Conservation (phyloP, 2,797 vertebrate genomes). For the Hippocampus kuda region DNA sequence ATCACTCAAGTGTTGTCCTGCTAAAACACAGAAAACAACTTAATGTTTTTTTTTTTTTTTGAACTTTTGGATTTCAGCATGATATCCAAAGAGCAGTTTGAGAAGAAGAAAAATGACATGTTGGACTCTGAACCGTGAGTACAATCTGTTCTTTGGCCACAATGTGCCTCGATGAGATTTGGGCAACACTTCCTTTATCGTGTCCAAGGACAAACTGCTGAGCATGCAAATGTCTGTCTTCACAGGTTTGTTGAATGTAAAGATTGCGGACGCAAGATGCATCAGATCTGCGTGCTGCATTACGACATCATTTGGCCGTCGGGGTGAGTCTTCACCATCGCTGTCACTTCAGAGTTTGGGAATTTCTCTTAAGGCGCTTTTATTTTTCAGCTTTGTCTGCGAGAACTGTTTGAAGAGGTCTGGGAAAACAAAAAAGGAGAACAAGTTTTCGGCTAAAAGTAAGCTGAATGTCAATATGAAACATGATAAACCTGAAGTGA, state of each 20-base stretch:
- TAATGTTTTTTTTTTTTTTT: constrained; percentile 1
- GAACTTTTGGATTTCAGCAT: constrained; percentile 68
- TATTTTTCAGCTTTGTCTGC: constrained; percentile 81
- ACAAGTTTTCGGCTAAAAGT: constrained; percentile 97
- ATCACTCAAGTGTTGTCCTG: not conserved
- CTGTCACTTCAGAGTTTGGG: not conserved
- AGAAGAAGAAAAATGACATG: constrained; percentile 98
- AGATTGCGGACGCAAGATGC: constrained; percentile 98
- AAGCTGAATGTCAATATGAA: constrained; percentile 49
- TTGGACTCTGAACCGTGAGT: constrained; percentile 98
- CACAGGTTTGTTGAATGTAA: constrained; percentile 97
- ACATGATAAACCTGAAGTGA: not conserved
- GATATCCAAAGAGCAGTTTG: constrained; percentile 99
- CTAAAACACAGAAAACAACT: not conserved
- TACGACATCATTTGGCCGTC: constrained; percentile 97
- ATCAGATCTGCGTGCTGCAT: constrained; percentile 97
- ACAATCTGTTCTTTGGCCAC: not conserved
- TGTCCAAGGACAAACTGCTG: not conserved
- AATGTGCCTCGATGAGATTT: not conserved
- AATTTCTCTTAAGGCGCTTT: not conserved
- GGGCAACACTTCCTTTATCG: not conserved
- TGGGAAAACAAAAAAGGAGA: constrained; percentile 87
- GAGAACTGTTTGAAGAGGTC: constrained; percentile 98
- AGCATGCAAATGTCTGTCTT: constrained; percentile 13
- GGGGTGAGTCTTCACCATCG: constrained; percentile 67